phyloP scores from a whole-genome alignment of 1,140 invertebrate species.

The Calliopsis andreniformis region DNA sequence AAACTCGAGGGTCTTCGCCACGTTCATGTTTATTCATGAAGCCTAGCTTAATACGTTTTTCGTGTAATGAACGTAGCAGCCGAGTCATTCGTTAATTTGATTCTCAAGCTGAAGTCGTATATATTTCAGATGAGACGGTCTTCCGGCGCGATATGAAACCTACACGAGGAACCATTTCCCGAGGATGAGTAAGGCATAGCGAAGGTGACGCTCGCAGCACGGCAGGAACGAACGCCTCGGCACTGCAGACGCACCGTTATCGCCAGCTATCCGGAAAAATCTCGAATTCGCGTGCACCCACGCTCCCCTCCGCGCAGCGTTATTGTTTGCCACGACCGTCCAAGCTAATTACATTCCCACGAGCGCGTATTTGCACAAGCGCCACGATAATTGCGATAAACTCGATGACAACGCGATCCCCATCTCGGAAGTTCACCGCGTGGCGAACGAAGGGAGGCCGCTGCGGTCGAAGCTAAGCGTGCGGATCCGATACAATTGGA shows the following conservation, averaged over 20 bases:
- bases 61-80: no score
- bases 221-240: not conserved
- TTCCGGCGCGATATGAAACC: no score
- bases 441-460: not conserved
- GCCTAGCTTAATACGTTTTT: no score
- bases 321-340: slow-evolving; percentile 30
- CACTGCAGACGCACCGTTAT: not conserved
- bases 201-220: no score
- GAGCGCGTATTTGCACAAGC: slow-evolving; percentile 45
- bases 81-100: no score
- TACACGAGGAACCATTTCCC: no score
- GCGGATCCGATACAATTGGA: slow-evolving; percentile 32
- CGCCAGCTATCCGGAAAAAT: slow-evolving; percentile 18
- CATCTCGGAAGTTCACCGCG: slow-evolving; percentile 50
- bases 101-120: no score
- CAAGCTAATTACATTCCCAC: slow-evolving; percentile 51
- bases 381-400: slow-evolving; percentile 65
- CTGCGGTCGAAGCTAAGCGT: not conserved
- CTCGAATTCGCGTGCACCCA: slow-evolving; percentile 23
- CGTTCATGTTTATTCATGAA: no score
- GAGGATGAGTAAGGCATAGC: no score
- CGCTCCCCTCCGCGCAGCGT: slow-evolving; percentile 28
- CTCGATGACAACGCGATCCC: slow-evolving; percentile 66
- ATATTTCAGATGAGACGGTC: no score
- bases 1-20: no score